Percentiles rank a stretch among this genome's conserved stretches.
Conservation (phyloP, 2,888 invertebrate genomes). For the Linnaemya vulpina region DNA sequence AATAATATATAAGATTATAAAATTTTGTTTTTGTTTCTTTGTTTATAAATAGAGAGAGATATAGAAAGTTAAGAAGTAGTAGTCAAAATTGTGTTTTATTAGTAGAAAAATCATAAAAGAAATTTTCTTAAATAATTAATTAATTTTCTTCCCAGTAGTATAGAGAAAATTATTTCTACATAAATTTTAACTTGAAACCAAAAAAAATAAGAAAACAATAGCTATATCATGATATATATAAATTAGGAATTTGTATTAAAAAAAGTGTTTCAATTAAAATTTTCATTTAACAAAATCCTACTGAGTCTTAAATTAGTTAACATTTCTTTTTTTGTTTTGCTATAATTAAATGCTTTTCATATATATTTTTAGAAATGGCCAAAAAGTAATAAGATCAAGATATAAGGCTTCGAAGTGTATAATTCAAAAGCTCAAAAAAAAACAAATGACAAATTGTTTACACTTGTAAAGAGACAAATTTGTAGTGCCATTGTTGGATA, state of each 20-base stretch:
- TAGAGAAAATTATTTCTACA: slow-evolving; percentile 57
- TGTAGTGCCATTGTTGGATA: too few species aligned
- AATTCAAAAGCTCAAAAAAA: too few species aligned
- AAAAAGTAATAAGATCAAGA: too few species aligned
- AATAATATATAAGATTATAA: slow-evolving; percentile 32
- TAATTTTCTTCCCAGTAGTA: slow-evolving; percentile 21
- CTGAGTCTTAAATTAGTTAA: slow-evolving; percentile 51
- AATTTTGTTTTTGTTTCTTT: slow-evolving; percentile 31
- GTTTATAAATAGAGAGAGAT: slow-evolving; percentile 23
- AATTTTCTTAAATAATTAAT: slow-evolving; percentile 31
- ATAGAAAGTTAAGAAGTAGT: slow-evolving; percentile 41
- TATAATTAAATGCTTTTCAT: slow-evolving; percentile 16
- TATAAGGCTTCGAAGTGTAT: too few species aligned
- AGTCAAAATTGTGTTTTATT: slow-evolving; percentile 61
- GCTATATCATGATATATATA: slow-evolving; percentile 36
- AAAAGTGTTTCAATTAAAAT: slow-evolving; percentile 26
- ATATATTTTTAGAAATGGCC: slow-evolving; percentile 29
- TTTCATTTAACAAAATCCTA: slow-evolving; percentile 70
- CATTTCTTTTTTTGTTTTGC: background rate
- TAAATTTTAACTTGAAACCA: slow-evolving; percentile 34
- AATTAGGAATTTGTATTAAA: slow-evolving; percentile 11
- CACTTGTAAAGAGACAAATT: too few species aligned
- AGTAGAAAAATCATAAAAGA: slow-evolving; percentile 35
- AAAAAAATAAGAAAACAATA: slow-evolving; percentile 16
- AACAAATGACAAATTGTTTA: too few species aligned